Evolutionary conservation across 2,888 invertebrate genomes (phyloP).

Genomic region (Terebella lapidaria): DNA sequence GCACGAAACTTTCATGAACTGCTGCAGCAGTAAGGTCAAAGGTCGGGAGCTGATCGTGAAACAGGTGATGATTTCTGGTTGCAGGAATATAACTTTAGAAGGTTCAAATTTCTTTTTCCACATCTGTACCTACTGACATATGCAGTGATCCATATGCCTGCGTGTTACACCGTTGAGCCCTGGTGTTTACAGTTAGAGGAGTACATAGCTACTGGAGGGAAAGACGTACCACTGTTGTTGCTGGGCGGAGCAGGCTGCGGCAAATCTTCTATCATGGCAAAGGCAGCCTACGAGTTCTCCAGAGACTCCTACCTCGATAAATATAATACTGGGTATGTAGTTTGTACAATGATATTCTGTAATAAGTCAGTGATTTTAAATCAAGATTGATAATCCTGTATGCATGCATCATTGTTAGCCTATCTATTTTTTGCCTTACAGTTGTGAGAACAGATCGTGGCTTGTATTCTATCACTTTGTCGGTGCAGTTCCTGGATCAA

Average conservation of each 20-base stretch:
- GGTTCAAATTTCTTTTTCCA: no score
- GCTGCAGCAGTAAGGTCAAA: neutral
- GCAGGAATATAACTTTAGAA: no score
- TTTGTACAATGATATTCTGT: neutral
- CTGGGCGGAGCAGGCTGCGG: conserved; percentile 23
- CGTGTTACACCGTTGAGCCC: no score
- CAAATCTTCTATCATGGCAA: conserved; percentile 26
- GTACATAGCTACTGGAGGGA: conserved; percentile 12
- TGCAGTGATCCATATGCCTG: no score
- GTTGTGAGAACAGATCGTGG: conserved; percentile 12
- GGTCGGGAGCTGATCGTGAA: neutral
- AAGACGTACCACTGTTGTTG: conserved; percentile 20
- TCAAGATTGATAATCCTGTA: neutral
- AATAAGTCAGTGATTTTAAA: neutral
- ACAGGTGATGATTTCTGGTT: neutral
- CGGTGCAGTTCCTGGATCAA: conserved; percentile 27
- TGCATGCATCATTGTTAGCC: neutral
- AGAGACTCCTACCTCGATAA: neutral
- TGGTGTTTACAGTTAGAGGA: conserved; percentile 4
- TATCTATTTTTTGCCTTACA: neutral
- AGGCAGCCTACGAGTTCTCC: conserved; percentile 11
- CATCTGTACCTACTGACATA: no score
- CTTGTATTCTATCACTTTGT: conserved; percentile 28
- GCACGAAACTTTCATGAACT: neutral
- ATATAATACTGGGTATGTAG: neutral